Base-by-base conservation (phyloP, 2,113 vertebrate genomes). In the Otolemur garnettii region DNA sequence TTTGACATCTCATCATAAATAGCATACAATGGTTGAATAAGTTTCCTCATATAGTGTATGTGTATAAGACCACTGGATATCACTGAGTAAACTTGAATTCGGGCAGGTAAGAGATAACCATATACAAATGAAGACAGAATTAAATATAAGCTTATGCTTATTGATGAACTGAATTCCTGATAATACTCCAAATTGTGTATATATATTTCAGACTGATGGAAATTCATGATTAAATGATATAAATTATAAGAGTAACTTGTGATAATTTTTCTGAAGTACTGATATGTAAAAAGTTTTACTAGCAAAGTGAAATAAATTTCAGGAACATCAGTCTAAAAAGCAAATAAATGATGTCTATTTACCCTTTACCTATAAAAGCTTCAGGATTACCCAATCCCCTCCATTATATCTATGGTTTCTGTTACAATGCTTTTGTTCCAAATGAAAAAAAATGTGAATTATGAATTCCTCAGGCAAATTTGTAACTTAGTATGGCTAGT, bases 161-260 rank as follows among this genome's bases (percentile, higher is more conserved):
- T 74, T 85, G 81, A 12, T 42, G 0, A 87, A 66, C 62, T 88
- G 18, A n/a, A 69, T 81, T 84, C 88, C 22, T 96, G 14, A 95
- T 87, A 10, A 12, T 21, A 80, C 68, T 88, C 22, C 2, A 60
- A 35, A 90, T 87, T 90, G 24, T 57, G 15, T 21, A 93, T 0
- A 0, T 60, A 50, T 45, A 90, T 91, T 83, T 42, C 17, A 45
- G 13, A 77, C 12, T 28, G 24, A 38, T 60, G 19, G 19, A 93
- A 87, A 90, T 95, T 77, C 66, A 86, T 85, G 38, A 75, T 79
- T 33, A 90, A 87, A 13, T 92, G 53, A 57, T 13, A 94, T 0
- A 26, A 22, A 81, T 85, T 88, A 66, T 77, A 78, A 95, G 81
- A 90, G 64, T 83, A 94, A 79, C 4, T 88, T 86, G 57, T 71